Base-by-base conservation (phyloP, 2,113 vertebrate species). In the Paralichthys olivaceus region DNA sequence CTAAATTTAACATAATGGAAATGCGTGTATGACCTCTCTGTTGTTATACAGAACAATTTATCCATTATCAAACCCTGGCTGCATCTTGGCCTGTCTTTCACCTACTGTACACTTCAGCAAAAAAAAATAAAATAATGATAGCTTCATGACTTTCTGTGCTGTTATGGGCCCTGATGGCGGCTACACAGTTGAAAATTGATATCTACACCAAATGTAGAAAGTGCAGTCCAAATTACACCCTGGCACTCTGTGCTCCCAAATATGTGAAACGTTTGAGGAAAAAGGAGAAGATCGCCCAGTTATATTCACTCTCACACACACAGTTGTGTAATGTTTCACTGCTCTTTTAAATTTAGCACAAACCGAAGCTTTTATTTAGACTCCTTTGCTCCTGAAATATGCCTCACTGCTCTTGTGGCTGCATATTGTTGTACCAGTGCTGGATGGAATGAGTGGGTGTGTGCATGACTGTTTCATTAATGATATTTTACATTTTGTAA, bases 331-430 rank as follows among this genome's bases (percentile, higher is more conserved):
- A 60, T 75, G 75, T 60, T 61, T 81, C 25, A 49, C 60, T 75
- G 54, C 71, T 81, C 72, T 81, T 82, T 89, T 84, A 87, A 77
- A 85, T 85, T 72, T 85, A 88, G 80, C 69, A 20, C 67, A 74
- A 53, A 56, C 51, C 51, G 22, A 72, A 86, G 57, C 43, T 84
- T 75, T 77, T 75, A 83, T 87, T 88, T 84, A 80, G 75, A 80
- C 54, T 67, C 22, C 58, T 68, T 28, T 62, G 37, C 69, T 68
- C 51, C 71, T 68, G 55, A 70, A 83, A 86, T 69, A 80, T 66
- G 62, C 47, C 28, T 66, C 22, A 65, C 78, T 79, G 29, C 67
- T 76, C 43, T 69, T 43, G 37, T 17, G 55, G 75, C 53, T 63
- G 15, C 57, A 25, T 72, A 61, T 83, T 74, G 23, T 71, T 65